Evolutionary conservation across 2,888 invertebrate genomes (phyloP).

Genomic region (Ennomos erosarius): DNA sequence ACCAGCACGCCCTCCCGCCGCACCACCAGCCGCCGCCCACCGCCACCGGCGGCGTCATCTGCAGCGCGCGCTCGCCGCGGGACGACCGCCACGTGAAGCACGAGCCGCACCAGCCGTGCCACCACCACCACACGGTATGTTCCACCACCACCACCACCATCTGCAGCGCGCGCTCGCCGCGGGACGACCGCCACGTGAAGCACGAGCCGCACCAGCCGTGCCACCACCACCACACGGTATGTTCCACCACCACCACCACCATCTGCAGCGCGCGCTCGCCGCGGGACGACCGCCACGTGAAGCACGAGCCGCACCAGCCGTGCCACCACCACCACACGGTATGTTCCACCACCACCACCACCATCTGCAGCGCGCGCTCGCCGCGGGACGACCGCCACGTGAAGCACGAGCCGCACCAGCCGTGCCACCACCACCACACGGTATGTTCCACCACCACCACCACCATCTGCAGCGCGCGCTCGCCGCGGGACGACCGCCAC

Average conservation of each 20-base stretch:
- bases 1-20: slow-evolving; percentile 17
- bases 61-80: slow-evolving; percentile 73
- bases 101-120: slow-evolving; percentile 63
- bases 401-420: slow-evolving; percentile 73
- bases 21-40: slow-evolving; percentile 21
- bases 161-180: slow-evolving; percentile 74
- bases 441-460: slow-evolving; percentile 44
- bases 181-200: slow-evolving; percentile 79
- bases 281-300: slow-evolving; percentile 76
- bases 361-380: slow-evolving; percentile 73
- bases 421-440: slow-evolving; percentile 51
- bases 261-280: slow-evolving; percentile 77
- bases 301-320: slow-evolving; percentile 70
- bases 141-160: slow-evolving; percentile 48
- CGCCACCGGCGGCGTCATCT: slow-evolving; percentile 61
- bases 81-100: slow-evolving; percentile 81
- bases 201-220: slow-evolving; percentile 68
- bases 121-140: slow-evolving; percentile 47
- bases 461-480: slow-evolving; percentile 75
- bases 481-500: slow-evolving; percentile 73
- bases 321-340: slow-evolving; percentile 52
- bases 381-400: slow-evolving; percentile 77
- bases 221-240: slow-evolving; percentile 49
- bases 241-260: slow-evolving; percentile 14
- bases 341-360: slow-evolving; percentile 14